These are phyloP conservation scores for Trichomycterus rosablanca DNA, from an alignment of 2,113 vertebrate species.

Conservation along the genomic window DNA sequence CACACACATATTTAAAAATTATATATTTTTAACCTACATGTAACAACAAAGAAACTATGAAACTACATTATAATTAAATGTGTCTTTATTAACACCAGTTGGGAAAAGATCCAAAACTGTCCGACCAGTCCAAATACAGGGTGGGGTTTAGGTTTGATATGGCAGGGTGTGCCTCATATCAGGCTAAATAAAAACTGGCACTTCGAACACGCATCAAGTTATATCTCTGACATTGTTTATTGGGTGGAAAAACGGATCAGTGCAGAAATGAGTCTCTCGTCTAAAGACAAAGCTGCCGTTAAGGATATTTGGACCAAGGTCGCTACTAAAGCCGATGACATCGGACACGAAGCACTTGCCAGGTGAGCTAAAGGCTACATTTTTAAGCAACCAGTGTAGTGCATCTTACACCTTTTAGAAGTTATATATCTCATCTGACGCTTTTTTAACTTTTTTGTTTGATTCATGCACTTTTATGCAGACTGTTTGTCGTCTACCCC, in stretches of 20 bases:
- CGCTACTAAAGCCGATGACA: constrained; percentile 7
- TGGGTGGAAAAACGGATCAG: background rate
- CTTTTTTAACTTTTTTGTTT: constrained; percentile 49
- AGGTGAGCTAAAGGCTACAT: constrained; percentile 54
- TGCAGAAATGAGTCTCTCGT: constrained; percentile 61
- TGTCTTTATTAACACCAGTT: background rate
- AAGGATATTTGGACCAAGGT: constrained; percentile 57
- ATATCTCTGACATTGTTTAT: background rate
- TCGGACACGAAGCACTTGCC: constrained; percentile 57
- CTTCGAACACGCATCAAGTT: background rate
- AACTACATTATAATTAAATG: too few relatives aligned
- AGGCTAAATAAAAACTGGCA: constrained; percentile 7
- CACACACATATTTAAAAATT: too few relatives aligned
- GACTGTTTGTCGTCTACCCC: constrained; percentile 64
- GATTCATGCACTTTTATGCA: constrained; percentile 10
- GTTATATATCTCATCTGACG: constrained; percentile 31
- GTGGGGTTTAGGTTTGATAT: background rate
- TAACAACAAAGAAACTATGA: too few relatives aligned
- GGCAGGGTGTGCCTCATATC: constrained; percentile 1
- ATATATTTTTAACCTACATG: too few relatives aligned
- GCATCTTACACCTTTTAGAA: too few relatives aligned
- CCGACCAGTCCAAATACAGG: background rate
- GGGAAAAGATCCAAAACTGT: background rate
- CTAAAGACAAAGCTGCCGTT: constrained; percentile 50
- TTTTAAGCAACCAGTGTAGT: background rate